These are phyloP conservation scores for Sipha maydis DNA, from an alignment of 2,888 invertebrate species.

Conservation along the genomic window DNA sequence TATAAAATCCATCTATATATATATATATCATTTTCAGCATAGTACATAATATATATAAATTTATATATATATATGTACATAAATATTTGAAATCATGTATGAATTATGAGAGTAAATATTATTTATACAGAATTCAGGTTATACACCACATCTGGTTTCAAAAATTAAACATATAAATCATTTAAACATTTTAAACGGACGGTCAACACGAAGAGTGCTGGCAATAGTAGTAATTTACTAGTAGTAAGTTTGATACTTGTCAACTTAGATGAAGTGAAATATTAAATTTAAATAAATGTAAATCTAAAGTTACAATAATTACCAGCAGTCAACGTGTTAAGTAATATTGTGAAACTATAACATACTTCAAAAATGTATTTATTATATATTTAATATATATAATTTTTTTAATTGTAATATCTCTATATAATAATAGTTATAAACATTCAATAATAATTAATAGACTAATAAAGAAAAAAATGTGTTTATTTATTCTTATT, in stretches of 20 bases:
- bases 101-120: conserved; percentile 27
- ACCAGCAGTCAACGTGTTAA: conserved; percentile 49
- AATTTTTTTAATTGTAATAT: conserved; percentile 46
- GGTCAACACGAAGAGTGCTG: conserved; percentile 44
- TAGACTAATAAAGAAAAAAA: conserved; percentile 60
- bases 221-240: conserved; percentile 25
- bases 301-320: conserved; percentile 30
- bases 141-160: conserved; percentile 25
- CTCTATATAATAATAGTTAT: conserved; percentile 60
- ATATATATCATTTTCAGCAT: neutral
- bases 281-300: conserved; percentile 10
- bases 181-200: conserved; percentile 40
- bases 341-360: conserved; percentile 43
- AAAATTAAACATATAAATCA: conserved; percentile 44
- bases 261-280: conserved; percentile 10
- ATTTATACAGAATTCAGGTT: conserved; percentile 34
- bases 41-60: conserved; percentile 22
- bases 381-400: conserved; percentile 39
- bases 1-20: conserved; percentile 34
- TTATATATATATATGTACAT: conserved; percentile 1
- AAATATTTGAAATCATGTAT: conserved; percentile 16
- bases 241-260: conserved; percentile 8
- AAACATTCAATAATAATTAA: conserved; percentile 62
- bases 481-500: conserved; percentile 60
- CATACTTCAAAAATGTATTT: conserved; percentile 50